Evolutionary conservation across 2,113 vertebrate genomes (phyloP).

Genomic region (Ctenodactylus gundi): DNA sequence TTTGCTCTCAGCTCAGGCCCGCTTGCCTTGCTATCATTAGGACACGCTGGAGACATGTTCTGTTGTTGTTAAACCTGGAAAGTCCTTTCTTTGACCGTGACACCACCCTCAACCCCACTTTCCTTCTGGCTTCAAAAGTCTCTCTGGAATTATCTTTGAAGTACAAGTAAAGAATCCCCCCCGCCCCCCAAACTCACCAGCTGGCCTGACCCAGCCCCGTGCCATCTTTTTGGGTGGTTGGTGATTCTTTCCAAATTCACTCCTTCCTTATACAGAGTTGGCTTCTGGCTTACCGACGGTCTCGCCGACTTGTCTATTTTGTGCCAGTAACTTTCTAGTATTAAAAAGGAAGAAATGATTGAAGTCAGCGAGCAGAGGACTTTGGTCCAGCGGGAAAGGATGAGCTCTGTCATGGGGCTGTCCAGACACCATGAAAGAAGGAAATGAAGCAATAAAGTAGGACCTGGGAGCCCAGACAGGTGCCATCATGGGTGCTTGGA

Average conservation of each 20-base stretch:
- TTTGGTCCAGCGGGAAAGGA: background rate
- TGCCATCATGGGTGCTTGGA: too few species aligned
- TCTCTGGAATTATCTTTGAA: conserved; percentile 10
- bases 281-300: background rate
- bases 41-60: background rate
- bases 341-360: background rate
- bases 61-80: background rate
- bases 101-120: background rate
- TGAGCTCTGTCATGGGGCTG: background rate
- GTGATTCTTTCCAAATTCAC: background rate
- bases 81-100: background rate
- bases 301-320: background rate
- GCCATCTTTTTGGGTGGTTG: background rate
- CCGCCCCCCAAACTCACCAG: background rate
- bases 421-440: background rate
- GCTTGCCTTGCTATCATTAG: background rate
- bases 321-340: background rate
- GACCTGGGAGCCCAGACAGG: background rate
- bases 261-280: background rate
- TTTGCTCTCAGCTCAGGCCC: background rate
- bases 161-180: too few species aligned
- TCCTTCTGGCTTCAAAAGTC: background rate
- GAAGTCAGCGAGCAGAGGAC: background rate
- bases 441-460: background rate
- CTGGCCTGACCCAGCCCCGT: background rate